phyloP scores from a whole-genome alignment of 2,797 vertebrate species.

The Nyctalus aviator region DNA sequence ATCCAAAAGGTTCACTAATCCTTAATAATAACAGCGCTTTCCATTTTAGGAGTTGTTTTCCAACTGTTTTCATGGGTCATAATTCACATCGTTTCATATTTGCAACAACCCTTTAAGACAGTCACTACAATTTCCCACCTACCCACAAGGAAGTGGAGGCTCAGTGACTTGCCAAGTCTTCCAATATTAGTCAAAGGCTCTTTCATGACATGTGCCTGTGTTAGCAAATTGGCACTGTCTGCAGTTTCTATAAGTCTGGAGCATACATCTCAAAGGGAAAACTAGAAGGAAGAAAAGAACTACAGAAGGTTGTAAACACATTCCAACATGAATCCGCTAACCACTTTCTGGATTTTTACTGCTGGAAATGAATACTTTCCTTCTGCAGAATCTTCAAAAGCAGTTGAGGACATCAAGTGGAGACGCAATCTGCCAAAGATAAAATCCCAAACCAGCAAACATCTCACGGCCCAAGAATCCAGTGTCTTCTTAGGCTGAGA shows the following conservation, averaged over 20 bases:
- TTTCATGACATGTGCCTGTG: not conserved
- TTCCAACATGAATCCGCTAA: conserved; percentile 55
- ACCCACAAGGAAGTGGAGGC: fast-evolving
- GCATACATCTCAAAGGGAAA: not conserved
- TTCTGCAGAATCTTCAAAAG: conserved; percentile 82
- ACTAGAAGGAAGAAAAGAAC: not conserved
- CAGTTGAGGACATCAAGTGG: conserved; percentile 81
- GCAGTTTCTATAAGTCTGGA: not conserved
- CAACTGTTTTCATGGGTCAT: not conserved
- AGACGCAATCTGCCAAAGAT: conserved; percentile 84
- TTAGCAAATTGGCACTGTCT: fast-evolving
- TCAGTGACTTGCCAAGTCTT: not conserved
- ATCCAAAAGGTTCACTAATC: not conserved
- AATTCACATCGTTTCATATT: not conserved
- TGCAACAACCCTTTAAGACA: not conserved
- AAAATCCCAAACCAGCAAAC: conserved; percentile 85
- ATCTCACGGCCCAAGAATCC: conserved; percentile 91
- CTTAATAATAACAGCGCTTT: not conserved
- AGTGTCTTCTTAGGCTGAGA: conserved; percentile 88
- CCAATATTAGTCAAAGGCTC: not conserved
- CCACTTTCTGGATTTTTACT: conserved; percentile 57
- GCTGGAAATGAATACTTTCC: conserved; percentile 80
- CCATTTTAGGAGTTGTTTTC: not conserved
- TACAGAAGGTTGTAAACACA: conserved; percentile 59
- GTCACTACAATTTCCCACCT: not conserved